Evolutionary conservation across 2,888 invertebrate genomes (phyloP).

Genomic region (Corythucha ciliata): DNA sequence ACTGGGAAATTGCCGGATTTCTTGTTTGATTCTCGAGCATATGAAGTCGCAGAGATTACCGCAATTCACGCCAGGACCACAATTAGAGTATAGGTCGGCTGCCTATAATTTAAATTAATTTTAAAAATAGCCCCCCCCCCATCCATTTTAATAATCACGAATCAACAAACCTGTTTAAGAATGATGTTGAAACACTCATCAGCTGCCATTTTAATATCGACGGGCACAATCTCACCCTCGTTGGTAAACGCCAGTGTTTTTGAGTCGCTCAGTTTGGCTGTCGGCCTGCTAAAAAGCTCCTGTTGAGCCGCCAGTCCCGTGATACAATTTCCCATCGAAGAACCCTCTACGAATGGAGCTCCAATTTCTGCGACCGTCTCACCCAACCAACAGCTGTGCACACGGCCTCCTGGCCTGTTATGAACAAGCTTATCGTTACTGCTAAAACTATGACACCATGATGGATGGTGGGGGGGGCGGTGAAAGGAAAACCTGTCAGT

Average conservation of each 20-base stretch:
- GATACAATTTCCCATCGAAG: slow-evolving; percentile 54
- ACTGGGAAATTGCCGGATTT: slow-evolving; percentile 58
- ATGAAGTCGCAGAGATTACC: slow-evolving; percentile 57
- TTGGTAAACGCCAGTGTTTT: slow-evolving; percentile 21
- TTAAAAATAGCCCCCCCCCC: too few relatives aligned
- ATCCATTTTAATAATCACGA: too few relatives aligned
- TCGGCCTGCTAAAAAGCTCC: slow-evolving; percentile 45
- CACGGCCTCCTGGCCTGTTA: slow-evolving; percentile 61
- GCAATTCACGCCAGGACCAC: slow-evolving; percentile 50
- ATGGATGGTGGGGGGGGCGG: too few relatives aligned
- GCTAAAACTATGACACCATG: background rate
- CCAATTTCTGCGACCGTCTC: slow-evolving; percentile 63
- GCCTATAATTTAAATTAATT: too few relatives aligned
- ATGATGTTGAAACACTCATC: slow-evolving; percentile 58
- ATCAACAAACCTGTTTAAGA: too few relatives aligned
- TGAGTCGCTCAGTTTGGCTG: slow-evolving; percentile 28
- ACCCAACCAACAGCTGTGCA: slow-evolving; percentile 66
- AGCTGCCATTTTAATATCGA: slow-evolving; percentile 54
- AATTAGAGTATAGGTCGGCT: slow-evolving; percentile 50
- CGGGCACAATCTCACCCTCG: slow-evolving; percentile 12
- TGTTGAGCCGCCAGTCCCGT: slow-evolving; percentile 61
- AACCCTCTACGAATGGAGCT: slow-evolving; percentile 62
- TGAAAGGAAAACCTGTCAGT: slow-evolving; percentile 47
- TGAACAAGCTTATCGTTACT: background rate
- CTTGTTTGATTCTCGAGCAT: slow-evolving; percentile 55